phyloP scores from a whole-genome alignment of 1,140 invertebrate genomes.

The Papilio xuthus region DNA sequence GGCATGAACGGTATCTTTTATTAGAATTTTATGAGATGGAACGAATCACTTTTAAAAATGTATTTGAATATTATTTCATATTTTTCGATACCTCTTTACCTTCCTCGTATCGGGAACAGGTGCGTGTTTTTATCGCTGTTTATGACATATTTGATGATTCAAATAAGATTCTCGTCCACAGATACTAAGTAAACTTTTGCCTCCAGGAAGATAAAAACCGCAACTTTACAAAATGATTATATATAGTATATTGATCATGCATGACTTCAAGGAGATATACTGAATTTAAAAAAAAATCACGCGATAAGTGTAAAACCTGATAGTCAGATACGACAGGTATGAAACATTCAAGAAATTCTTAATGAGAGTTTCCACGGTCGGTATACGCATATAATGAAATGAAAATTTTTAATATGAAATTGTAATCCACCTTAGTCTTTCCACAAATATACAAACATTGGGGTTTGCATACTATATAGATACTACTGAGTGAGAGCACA shows the following conservation, averaged over 20 bases:
- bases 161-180: not conserved
- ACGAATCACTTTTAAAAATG: slow-evolving; percentile 27
- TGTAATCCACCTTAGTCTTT: no score
- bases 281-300: not conserved
- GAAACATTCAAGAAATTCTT: no score
- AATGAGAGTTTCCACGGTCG: not conserved
- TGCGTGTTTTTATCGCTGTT: slow-evolving; percentile 8
- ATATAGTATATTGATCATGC: no score
- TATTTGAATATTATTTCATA: slow-evolving; percentile 31
- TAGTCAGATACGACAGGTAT: not conserved
- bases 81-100: slow-evolving; percentile 22
- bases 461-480: no score
- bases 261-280: not conserved
- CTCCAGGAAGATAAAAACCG: not conserved
- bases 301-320: not conserved
- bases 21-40: slow-evolving; percentile 28
- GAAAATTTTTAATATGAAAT: no score
- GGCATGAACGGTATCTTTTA: slow-evolving; percentile 19
- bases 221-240: not conserved
- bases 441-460: no score
- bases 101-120: not conserved
- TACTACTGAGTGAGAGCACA: no score
- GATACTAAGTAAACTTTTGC: not conserved
- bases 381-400: no score
- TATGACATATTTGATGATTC: slow-evolving; percentile 15